Evolutionary conservation across 2,113 vertebrate species (phyloP).

Genomic region (Blennius ocellaris): DNA sequence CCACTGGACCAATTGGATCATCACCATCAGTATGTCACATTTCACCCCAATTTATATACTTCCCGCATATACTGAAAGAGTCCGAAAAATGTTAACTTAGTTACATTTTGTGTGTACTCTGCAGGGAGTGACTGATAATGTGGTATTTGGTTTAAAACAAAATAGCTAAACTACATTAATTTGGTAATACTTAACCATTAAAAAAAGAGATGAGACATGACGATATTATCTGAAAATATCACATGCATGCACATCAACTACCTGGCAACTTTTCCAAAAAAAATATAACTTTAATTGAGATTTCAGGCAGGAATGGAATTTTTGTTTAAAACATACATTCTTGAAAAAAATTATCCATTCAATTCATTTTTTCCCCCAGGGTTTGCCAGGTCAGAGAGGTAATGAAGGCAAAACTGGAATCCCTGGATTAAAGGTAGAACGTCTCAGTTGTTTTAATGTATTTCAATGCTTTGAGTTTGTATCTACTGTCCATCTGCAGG

Average conservation of each 20-base stretch:
- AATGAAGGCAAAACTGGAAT: conserved; percentile 66
- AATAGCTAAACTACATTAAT: neutral
- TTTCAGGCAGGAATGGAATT: neutral
- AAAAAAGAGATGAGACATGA: no score
- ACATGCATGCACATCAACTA: no score
- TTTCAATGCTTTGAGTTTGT: no score
- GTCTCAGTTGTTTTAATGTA: neutral
- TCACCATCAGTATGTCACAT: conserved; percentile 64
- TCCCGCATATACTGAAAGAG: neutral
- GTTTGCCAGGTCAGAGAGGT: conserved; percentile 73
- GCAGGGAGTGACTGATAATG: no score
- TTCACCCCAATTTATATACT: neutral
- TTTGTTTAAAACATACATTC: neutral
- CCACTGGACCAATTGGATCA: conserved; percentile 65
- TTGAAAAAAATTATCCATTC: neutral
- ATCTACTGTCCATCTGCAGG: fast-evolving
- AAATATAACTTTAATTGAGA: no score
- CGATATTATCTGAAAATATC: neutral
- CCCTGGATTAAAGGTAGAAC: conserved; percentile 76
- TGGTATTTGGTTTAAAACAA: neutral
- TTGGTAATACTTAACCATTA: neutral
- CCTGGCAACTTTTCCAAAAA: no score
- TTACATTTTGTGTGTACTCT: neutral
- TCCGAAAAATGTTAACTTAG: neutral
- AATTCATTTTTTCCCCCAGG: conserved; percentile 57